A percentile compares a stretch with the other conserved stretches of the same genome.
Evolutionary conservation across 2,797 vertebrate genomes (phyloP).

Genomic region (Hippoglossus hippoglossus): DNA sequence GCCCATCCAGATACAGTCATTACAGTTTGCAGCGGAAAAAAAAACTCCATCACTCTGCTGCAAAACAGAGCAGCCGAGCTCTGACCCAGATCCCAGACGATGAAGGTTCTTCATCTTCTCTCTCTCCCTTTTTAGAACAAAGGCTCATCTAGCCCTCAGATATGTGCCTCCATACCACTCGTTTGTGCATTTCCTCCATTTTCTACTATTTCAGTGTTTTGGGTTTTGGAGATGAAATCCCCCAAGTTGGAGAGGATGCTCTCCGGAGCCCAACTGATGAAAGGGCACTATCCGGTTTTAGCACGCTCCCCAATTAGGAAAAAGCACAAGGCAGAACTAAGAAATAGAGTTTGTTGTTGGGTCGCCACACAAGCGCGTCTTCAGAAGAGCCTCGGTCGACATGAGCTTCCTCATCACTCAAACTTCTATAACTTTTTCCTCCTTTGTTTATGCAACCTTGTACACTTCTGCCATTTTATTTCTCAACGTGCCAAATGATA

Average conservation of each 20-base stretch:
- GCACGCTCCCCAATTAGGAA: conserved; percentile 64
- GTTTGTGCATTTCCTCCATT: conserved; percentile 65
- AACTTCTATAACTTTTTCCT: conserved; percentile 16
- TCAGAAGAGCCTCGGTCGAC: not conserved
- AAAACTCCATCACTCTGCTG: conserved; percentile 49
- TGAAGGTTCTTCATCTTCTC: conserved; percentile 73
- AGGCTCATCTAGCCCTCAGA: conserved; percentile 77
- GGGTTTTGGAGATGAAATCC: conserved; percentile 48
- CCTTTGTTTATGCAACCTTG: conserved; percentile 8
- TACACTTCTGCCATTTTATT: conserved; percentile 3
- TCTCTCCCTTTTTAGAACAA: conserved; percentile 78
- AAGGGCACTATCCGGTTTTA: conserved; percentile 53
- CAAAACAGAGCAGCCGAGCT: conserved; percentile 73
- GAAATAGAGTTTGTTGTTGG: conserved; percentile 11
- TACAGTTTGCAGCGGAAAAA: conserved; percentile 55
- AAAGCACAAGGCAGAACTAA: conserved; percentile 43
- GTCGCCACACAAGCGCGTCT: conserved; percentile 25
- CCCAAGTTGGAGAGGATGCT: conserved; percentile 41
- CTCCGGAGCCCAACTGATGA: conserved; percentile 58
- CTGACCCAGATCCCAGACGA: conserved; percentile 81
- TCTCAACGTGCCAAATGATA: conserved; percentile 25
- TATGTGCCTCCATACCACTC: conserved; percentile 65
- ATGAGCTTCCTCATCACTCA: conserved; percentile 51
- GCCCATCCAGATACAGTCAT: conserved; percentile 56
- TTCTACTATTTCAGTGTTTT: conserved; percentile 56